Evolutionary conservation across 2,113 vertebrate genomes (phyloP).

Genomic region (Narcine bancroftii): DNA sequence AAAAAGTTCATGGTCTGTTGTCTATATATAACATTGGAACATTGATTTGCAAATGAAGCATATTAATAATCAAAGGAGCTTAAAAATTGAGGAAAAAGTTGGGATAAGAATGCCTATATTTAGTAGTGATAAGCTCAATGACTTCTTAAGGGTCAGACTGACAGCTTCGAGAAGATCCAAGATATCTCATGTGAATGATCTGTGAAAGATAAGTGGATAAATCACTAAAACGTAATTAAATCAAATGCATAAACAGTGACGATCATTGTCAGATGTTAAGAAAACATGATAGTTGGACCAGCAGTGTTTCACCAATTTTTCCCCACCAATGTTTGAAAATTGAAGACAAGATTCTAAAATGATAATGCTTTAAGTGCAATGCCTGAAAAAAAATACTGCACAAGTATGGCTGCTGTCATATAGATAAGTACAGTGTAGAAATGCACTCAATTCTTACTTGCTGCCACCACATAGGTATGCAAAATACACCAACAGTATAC

Average conservation of each 20-base stretch:
- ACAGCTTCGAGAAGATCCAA: background rate
- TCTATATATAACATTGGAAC: background rate
- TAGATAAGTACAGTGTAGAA: too few relatives aligned
- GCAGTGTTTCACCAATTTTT: background rate
- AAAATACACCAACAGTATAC: too few relatives aligned
- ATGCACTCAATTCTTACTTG: too few relatives aligned
- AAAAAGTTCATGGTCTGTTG: background rate
- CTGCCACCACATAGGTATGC: too few relatives aligned
- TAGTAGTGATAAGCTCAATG: background rate
- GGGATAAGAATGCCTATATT: background rate
- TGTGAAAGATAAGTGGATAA: background rate
- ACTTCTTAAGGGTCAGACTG: background rate
- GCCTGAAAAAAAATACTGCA: too few relatives aligned
- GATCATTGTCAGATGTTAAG: background rate
- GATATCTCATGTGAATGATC: background rate
- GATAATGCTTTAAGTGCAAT: too few relatives aligned
- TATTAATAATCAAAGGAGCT: background rate
- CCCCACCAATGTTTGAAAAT: background rate
- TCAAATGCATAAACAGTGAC: background rate
- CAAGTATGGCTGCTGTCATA: too few relatives aligned
- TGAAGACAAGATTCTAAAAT: background rate
- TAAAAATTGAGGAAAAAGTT: background rate
- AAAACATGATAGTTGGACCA: background rate
- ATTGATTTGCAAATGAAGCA: background rate
- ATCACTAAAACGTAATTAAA: background rate